A percentile compares a stretch with the other conserved stretches of the same genome.
These are phyloP conservation scores for Cherax destructor DNA, from an alignment of 1,140 invertebrate species.

Conservation along the genomic window DNA sequence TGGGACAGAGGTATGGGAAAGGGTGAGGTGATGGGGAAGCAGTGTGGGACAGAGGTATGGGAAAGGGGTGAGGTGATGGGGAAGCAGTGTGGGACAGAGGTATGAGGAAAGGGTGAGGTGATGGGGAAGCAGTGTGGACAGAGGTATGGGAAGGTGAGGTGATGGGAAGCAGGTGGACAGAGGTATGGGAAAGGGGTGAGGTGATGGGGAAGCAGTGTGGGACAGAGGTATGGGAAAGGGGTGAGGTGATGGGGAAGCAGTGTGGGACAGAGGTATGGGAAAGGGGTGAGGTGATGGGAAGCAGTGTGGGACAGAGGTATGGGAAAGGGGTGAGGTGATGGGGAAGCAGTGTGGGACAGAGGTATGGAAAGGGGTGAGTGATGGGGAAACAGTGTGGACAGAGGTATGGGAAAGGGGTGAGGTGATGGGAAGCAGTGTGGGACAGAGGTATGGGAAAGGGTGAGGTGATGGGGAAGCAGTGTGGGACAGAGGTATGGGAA, in stretches of 20 bases:
- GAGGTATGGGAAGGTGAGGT: not conserved
- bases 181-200: not conserved
- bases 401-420: not conserved
- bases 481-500: not conserved
- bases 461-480: not conserved
- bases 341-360: slow-evolving; percentile 15
- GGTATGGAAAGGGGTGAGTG: not conserved
- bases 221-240: not conserved
- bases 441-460: not conserved
- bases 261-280: not conserved
- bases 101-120: too few relatives aligned
- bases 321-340: not conserved
- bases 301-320: not conserved
- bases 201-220: not conserved
- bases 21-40: not conserved
- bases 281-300: not conserved
- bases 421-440: not conserved
- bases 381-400: not conserved
- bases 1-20: not conserved
- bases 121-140: too few relatives aligned
- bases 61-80: not conserved
- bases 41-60: not conserved
- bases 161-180: not conserved
- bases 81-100: not conserved
- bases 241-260: not conserved